These are phyloP conservation scores for Lasaia peninsularis DNA, from an alignment of 1,140 invertebrate genomes.

Conservation along the genomic window DNA sequence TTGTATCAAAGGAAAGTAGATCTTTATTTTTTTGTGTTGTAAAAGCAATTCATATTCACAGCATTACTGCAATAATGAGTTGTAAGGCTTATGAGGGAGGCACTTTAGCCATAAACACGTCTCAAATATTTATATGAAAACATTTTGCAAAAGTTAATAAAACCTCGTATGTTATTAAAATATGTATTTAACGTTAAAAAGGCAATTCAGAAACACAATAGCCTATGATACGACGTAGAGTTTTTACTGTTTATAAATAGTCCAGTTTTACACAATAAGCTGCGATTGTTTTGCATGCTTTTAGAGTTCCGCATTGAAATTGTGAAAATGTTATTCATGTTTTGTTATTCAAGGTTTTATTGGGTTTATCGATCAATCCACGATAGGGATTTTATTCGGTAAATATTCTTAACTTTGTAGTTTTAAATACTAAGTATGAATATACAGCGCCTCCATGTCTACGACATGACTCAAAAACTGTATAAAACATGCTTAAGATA, in stretches of 20 bases:
- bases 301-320: neutral
- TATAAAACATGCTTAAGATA: no score
- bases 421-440: no score
- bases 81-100: neutral
- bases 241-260: constrained; percentile 41
- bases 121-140: constrained; percentile 4
- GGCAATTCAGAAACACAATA: constrained; percentile 11
- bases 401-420: no score
- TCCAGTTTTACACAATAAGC: constrained; percentile 37
- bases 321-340: neutral
- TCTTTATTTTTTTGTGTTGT: neutral
- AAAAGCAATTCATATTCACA: neutral
- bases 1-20: no score
- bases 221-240: constrained; percentile 6
- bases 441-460: no score
- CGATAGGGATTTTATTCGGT: no score
- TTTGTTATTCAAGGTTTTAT: constrained; percentile 13
- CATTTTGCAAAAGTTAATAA: neutral
- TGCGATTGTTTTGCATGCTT: constrained; percentile 28
- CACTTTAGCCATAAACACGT: neutral
- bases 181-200: constrained; percentile 10
- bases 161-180: neutral
- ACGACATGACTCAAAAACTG: no score
- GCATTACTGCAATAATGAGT: neutral
- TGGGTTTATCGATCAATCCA: no score